Conservation (phyloP, 2,888 invertebrate species). For the Leptura quadrifasciata region DNA sequence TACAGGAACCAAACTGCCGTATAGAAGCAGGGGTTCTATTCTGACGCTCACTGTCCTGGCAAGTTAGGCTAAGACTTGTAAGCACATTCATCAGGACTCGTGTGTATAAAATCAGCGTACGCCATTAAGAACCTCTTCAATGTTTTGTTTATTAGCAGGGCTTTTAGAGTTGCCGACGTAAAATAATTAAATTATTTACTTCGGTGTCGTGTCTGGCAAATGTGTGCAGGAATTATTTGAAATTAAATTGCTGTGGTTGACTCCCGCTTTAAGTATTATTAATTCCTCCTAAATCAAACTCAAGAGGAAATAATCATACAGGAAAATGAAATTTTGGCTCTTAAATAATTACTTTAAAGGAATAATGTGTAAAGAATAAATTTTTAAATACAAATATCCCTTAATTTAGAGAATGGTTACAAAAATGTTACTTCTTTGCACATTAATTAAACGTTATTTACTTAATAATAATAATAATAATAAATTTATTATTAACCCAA, state of each 20-base stretch:
- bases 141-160: constrained; percentile 15
- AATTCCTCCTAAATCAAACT: too few species aligned
- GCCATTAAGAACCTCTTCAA: constrained; percentile 9
- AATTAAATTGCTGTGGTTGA: not conserved
- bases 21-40: constrained; percentile 1
- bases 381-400: too few species aligned
- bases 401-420: too few species aligned
- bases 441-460: too few species aligned
- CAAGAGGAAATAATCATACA: too few species aligned
- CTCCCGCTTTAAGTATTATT: too few species aligned
- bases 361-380: too few species aligned
- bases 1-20: not conserved
- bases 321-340: too few species aligned
- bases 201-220: not conserved
- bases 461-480: too few species aligned
- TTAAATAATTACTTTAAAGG: too few species aligned
- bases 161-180: not conserved
- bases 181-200: constrained; percentile 21
- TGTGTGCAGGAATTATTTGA: not conserved
- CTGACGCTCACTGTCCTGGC: not conserved
- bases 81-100: not conserved
- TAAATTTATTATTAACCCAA: too few species aligned
- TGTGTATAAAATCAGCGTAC: constrained; percentile 18
- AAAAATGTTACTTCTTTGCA: too few species aligned
- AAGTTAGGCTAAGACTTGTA: constrained; percentile 9